Evolutionary conservation across 2,113 vertebrate genomes (phyloP), one percentile per base, ranked within the genome.

Genomic region (Nicator chloris): DNA sequence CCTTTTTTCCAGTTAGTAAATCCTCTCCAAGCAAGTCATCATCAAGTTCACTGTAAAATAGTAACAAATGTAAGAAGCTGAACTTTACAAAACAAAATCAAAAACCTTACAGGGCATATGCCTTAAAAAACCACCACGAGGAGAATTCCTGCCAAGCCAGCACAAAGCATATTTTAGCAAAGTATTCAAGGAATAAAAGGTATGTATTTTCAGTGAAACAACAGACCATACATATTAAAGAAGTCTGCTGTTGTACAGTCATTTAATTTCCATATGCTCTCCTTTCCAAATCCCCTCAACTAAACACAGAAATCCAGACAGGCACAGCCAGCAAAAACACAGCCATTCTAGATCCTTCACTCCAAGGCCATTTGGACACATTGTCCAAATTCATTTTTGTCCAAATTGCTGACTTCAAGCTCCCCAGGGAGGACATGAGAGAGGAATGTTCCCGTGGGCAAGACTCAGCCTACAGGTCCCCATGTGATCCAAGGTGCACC

Each of bases 1-100:
- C 99, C 99, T 99, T 99, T 98, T 99, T 99, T 77, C 98, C 98
- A 83, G 98, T 97, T 13, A 99, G 97, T 95, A 99, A 98, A 96
- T 99, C 99, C 82, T 99, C 99, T 93, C 98, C 98, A 85, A 99
- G 98, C 92, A 99, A 98, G 88, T 99, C 99, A 76, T 99, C 99
- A 97, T 99, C 99, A 75, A 99, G 98, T 97, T 99, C 99, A 97
- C 99, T 99, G 85, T 59, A 88, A 96, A 92, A 94, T 11, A 97
- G 42, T 75, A 60, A 85, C 31, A 82, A 70, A 95, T 76, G 28
- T 76, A 53, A 73, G 47, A 82, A 82, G 15, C 0, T 82, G 45
- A 71, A 71, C 11, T 17, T 86, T 4, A 89, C 21, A 63, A 83
- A 76, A 56, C 8, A 76, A 51, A 80, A 45, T 7, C 7, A 42